Evolutionary conservation across 2,113 vertebrate genomes (phyloP), one percentile per base, ranked within the genome.

Genomic region (Dipodomys spectabilis): DNA sequence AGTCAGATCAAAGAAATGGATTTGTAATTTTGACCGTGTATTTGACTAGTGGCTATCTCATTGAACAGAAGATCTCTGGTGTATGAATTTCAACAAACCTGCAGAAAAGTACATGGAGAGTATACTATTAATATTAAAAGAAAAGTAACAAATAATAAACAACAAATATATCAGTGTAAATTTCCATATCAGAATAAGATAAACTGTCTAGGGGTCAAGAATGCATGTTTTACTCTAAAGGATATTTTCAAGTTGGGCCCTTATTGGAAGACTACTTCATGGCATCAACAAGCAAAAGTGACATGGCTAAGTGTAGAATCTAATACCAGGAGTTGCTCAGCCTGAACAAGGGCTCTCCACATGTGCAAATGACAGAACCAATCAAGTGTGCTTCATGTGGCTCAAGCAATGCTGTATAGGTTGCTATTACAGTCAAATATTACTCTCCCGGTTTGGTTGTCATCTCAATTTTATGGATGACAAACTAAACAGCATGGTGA

Each of bases 401-500:
- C 64, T 57, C 67, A 35, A 16, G 73, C 19, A 23, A n/a, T 84
- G 53, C 68, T 73, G 2, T 28, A 13, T 6, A 22, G 18, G 39
- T 96, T 86, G 45, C 67, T 84, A 78, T 86, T 80, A 71, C 27
- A 78, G 80, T 69, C 62, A 86, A 81, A 73, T 81, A 92, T 77
- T 81, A 81, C 64, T 96, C 95, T 86, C 68, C 65, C 78, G 77
- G 68, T 88, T 86, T 80, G 68, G 30, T 94, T 92, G 88, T 65
- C 86, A 94, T 71, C n/a, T 69, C 91, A 95, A 82, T 84, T 96
- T 91, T 96, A 86, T 91, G 39, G 71, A 83, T 44, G 45, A 92
- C 53, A 93, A 96, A 88, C 73, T 92, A 95, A 86, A 75, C 53
- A 75, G 44, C 77, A 93, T 9, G 16, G 15, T 71, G 68, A 85